Evolutionary conservation across 2,888 invertebrate species (phyloP).

Genomic region (Lithophane socia): DNA sequence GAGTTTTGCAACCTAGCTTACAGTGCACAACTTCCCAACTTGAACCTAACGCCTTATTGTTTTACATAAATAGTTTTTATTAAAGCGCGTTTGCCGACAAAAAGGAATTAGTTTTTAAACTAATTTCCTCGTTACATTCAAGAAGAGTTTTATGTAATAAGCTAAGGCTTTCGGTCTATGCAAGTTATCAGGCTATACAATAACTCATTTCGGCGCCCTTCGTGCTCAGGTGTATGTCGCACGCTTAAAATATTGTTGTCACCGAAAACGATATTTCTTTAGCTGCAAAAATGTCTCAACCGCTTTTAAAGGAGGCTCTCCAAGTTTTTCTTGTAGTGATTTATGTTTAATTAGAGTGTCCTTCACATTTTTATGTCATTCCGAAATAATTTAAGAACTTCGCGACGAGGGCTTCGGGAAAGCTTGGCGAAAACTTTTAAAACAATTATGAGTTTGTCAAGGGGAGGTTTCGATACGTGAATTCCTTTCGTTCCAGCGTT

Average conservation of each 20-base stretch:
- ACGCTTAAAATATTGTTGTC: conserved; percentile 85
- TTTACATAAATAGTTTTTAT: conserved; percentile 46
- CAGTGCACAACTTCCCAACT: conserved; percentile 17
- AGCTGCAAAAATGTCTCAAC: conserved; percentile 82
- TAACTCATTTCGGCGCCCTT: conserved; percentile 81
- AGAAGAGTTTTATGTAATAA: conserved; percentile 29
- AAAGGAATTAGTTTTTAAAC: conserved; percentile 37
- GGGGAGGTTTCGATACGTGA: conserved; percentile 67
- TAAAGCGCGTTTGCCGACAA: conserved; percentile 16
- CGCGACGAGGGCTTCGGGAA: conserved; percentile 67
- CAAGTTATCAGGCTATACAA: conserved; percentile 63
- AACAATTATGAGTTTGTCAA: conserved; percentile 74
- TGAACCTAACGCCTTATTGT: conserved; percentile 31
- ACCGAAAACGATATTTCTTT: conserved; percentile 85
- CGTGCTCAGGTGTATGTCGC: conserved; percentile 84
- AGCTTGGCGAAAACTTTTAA: conserved; percentile 72
- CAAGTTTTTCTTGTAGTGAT: conserved; percentile 82
- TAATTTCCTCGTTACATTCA: conserved; percentile 26
- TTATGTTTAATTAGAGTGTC: conserved; percentile 87
- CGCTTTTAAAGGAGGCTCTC: conserved; percentile 76
- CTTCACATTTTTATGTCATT: conserved; percentile 81
- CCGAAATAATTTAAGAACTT: conserved; percentile 79
- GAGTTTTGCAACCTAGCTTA: conserved; percentile 24
- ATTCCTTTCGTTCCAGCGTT: conserved; percentile 56
- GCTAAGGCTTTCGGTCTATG: conserved; percentile 37